These are phyloP conservation scores for Entomobrya multifasciata DNA, from an alignment of 2,888 invertebrate species.

Conservation along the genomic window DNA sequence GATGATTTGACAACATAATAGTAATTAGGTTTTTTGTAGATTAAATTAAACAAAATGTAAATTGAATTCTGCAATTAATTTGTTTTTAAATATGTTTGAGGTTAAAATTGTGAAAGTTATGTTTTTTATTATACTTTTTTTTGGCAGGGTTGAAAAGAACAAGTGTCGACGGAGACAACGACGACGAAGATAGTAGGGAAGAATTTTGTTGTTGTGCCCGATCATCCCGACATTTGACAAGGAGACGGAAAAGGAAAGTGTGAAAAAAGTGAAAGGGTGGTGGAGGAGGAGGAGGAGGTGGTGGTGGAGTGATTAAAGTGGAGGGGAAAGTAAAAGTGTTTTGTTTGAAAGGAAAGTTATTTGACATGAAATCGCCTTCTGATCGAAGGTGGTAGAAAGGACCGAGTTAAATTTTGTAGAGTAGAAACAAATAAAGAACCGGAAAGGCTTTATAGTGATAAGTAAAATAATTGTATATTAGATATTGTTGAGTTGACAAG, in stretches of 20 bases:
- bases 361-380: neutral
- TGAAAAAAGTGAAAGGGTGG: slow-evolving; percentile 34
- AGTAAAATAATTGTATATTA: neutral
- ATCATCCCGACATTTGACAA: too few relatives aligned
- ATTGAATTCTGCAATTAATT: too few relatives aligned
- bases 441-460: too few relatives aligned
- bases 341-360: neutral
- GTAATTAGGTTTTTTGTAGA: too few relatives aligned
- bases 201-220: slow-evolving; percentile 13
- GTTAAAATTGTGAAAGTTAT: too few relatives aligned
- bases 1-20: neutral
- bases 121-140: too few relatives aligned
- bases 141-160: slow-evolving; percentile 26
- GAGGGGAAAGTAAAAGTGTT: neutral
- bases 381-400: slow-evolving; percentile 7
- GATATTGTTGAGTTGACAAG: slow-evolving; percentile 2
- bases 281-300: slow-evolving; percentile 13
- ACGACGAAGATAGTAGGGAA: slow-evolving; percentile 11
- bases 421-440: too few relatives aligned
- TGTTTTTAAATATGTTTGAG: too few relatives aligned
- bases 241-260: neutral
- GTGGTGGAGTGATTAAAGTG: neutral
- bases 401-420: slow-evolving; percentile 10
- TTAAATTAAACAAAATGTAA: too few relatives aligned
- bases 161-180: slow-evolving; percentile 38